These are phyloP conservation scores for Bombus confusus DNA, from an alignment of 1,140 invertebrate genomes.

Conservation along the genomic window DNA sequence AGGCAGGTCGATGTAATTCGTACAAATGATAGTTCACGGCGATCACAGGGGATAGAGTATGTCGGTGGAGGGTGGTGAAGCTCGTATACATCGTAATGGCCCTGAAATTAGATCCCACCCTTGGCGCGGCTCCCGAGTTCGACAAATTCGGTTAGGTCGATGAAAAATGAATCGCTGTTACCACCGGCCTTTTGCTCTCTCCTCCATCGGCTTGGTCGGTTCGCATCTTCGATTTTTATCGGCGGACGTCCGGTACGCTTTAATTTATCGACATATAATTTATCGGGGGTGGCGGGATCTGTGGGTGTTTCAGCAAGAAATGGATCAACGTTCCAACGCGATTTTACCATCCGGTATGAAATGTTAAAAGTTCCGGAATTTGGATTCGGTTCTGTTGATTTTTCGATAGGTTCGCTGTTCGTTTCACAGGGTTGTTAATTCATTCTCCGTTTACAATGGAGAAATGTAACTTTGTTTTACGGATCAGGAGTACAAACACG, in stretches of 20 bases:
- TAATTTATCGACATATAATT: slow-evolving; percentile 57
- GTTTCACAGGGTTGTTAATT: neutral
- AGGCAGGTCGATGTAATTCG: slow-evolving; percentile 76
- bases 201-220: slow-evolving; percentile 4
- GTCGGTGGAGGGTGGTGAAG: slow-evolving; percentile 44
- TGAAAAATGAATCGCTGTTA: slow-evolving; percentile 78
- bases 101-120: slow-evolving; percentile 79
- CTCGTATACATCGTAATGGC: slow-evolving; percentile 76
- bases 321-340: neutral
- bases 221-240: slow-evolving; percentile 57
- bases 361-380: neutral
- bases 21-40: slow-evolving; percentile 79
- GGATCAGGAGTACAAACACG: neutral
- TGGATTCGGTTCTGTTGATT: neutral
- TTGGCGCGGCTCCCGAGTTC: slow-evolving; percentile 75
- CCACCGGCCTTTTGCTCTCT: slow-evolving; percentile 31
- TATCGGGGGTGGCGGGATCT: slow-evolving; percentile 18
- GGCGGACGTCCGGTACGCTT: slow-evolving; percentile 25
- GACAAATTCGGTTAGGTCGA: slow-evolving; percentile 80
- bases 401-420: slow-evolving; percentile 24
- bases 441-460: neutral
- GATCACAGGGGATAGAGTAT: slow-evolving; percentile 63
- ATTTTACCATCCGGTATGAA: slow-evolving; percentile 32
- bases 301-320: slow-evolving; percentile 6
- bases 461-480: neutral